Evolutionary conservation across 2,797 vertebrate genomes (phyloP).

Genomic region (Sorex maritimensis): DNA sequence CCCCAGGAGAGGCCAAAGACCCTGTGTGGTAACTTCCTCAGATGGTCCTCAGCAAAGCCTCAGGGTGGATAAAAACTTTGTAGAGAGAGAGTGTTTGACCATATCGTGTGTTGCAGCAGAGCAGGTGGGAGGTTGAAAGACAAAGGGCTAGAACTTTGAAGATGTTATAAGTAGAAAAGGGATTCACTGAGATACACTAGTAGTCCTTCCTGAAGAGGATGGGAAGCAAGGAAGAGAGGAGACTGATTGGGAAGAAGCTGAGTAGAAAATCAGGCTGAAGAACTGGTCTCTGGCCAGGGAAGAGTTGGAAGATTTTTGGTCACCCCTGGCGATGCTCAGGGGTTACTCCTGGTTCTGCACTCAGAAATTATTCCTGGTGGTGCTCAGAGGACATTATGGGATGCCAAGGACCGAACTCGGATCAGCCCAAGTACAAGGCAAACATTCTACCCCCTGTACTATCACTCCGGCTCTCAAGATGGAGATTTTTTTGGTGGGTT

Average conservation of each 20-base stretch:
- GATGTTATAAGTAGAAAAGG: not conserved
- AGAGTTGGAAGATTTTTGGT: not conserved
- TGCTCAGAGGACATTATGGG: no score
- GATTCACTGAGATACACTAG: not conserved
- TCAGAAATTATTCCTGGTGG: no score
- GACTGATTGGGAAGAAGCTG: not conserved
- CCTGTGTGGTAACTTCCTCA: not conserved
- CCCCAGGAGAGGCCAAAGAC: not conserved
- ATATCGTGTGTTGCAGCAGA: not conserved
- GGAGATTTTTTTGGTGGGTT: not conserved
- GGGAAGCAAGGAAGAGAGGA: slow-evolving; percentile 1
- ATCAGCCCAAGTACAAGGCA: no score
- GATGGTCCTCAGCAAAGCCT: slow-evolving; percentile 11
- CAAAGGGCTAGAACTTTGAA: not conserved
- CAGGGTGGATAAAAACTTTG: not conserved
- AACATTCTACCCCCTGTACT: no score
- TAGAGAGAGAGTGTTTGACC: not conserved
- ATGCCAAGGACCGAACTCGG: no score
- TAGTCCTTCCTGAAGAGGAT: not conserved
- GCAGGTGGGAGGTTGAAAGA: not conserved
- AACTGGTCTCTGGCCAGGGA: not conserved
- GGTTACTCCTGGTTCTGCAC: no score
- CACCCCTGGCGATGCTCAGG: no score
- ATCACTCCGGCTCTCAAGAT: no score
- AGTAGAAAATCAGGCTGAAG: not conserved